Evolutionary conservation across 2,113 vertebrate species (phyloP).

Genomic region (Paralichthys olivaceus): DNA sequence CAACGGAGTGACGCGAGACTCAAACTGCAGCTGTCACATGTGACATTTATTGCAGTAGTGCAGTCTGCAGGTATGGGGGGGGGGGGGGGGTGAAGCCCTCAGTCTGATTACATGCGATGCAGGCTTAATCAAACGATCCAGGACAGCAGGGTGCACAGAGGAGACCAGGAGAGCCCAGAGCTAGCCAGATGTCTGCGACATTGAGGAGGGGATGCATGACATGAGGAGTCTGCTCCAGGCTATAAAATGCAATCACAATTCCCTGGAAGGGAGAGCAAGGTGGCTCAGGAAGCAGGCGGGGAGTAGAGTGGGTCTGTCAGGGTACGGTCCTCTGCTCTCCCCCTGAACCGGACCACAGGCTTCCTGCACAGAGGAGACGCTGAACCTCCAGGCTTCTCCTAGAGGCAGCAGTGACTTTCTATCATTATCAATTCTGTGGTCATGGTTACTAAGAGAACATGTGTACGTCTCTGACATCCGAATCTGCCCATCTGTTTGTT

Average conservation of each 20-base stretch:
- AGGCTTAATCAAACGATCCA: conserved; percentile 69
- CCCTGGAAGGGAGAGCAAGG: conserved; percentile 59
- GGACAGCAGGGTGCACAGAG: conserved; percentile 53
- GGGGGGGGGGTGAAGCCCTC: not conserved
- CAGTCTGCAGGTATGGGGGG: too few species aligned
- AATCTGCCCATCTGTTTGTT: conserved; percentile 58
- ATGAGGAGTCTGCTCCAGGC: conserved; percentile 51
- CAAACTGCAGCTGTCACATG: not conserved
- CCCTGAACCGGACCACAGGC: conserved; percentile 48
- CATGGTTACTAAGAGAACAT: conserved; percentile 8
- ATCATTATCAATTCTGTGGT: conserved; percentile 13
- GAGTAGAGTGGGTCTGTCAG: conserved; percentile 28
- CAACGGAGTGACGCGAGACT: not conserved
- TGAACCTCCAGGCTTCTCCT: conserved; percentile 20
- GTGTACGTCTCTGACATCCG: conserved; percentile 30
- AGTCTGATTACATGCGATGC: conserved; percentile 42
- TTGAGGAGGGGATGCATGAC: conserved; percentile 49
- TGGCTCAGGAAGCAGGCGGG: conserved; percentile 47
- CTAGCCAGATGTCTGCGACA: conserved; percentile 65
- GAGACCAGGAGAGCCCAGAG: conserved; percentile 63
- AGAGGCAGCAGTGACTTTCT: conserved; percentile 10
- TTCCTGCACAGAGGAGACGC: conserved; percentile 23
- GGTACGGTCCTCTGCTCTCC: conserved; percentile 20
- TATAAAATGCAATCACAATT: conserved; percentile 63
- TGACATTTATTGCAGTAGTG: not conserved